These are phyloP conservation scores for Gracilinanus agilis DNA, from an alignment of 2,113 vertebrate genomes.

Conservation along the genomic window DNA sequence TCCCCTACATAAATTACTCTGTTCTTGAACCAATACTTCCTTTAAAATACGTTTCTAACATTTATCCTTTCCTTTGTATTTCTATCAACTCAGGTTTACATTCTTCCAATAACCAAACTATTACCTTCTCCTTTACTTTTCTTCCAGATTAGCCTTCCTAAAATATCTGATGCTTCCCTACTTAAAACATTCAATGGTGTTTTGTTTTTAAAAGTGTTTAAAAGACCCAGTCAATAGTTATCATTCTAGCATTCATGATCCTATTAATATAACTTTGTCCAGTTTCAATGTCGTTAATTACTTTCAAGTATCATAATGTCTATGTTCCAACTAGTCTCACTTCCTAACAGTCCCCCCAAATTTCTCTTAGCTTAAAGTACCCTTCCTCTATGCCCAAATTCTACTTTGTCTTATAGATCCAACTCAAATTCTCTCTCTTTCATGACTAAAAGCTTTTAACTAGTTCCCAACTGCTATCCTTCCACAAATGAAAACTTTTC, in stretches of 20 bases:
- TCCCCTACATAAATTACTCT: background rate
- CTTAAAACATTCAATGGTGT: background rate
- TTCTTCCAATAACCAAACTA: background rate
- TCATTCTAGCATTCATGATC: background rate
- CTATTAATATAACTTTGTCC: background rate
- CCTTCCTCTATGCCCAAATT: background rate
- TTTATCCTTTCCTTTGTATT: background rate
- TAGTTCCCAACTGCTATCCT: background rate
- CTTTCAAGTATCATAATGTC: background rate
- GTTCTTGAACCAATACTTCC: background rate
- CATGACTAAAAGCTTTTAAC: background rate
- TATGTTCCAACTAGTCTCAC: background rate
- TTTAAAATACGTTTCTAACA: background rate
- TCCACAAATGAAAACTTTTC: background rate
- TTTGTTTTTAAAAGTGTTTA: background rate
- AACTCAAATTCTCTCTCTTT: background rate
- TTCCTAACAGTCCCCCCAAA: background rate
- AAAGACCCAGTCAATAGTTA: background rate
- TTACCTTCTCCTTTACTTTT: background rate
- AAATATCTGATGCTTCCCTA: background rate
- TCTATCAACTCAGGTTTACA: background rate
- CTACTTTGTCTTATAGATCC: background rate
- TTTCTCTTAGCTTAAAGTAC: background rate
- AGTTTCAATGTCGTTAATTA: background rate
- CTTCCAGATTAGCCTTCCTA: background rate